Evolutionary conservation across 2,113 vertebrate species (phyloP).

Genomic region (Alethe castanea): DNA sequence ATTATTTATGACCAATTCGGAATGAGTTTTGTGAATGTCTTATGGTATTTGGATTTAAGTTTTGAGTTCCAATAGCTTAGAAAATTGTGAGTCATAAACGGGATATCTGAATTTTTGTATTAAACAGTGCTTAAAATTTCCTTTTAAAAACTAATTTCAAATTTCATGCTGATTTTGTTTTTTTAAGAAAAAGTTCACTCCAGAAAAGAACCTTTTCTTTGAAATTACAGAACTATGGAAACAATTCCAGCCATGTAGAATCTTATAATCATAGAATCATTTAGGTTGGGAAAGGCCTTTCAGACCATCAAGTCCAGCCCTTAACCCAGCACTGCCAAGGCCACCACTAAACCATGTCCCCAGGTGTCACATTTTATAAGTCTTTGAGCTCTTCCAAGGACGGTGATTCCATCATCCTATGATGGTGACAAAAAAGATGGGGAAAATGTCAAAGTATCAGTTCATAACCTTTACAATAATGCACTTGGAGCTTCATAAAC

Average conservation of each 20-base stretch:
- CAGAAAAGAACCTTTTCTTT: not conserved
- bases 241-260: not conserved
- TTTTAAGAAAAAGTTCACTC: not conserved
- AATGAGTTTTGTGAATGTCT: not conserved
- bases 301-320: not conserved
- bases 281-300: not conserved
- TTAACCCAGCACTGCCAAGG: not conserved
- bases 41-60: not conserved
- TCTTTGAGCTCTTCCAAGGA: not conserved
- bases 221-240: not conserved
- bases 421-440: not conserved
- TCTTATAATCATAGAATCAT: not conserved
- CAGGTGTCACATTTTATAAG: not conserved
- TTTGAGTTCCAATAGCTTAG: not conserved
- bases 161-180: not conserved
- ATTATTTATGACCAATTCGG: accelerated
- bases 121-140: not conserved
- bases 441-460: not conserved
- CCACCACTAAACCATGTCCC: not conserved
- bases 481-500: not conserved
- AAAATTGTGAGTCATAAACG: not conserved
- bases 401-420: not conserved
- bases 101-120: not conserved
- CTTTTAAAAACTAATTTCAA: not conserved
- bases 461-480: not conserved